phyloP scores from a whole-genome alignment of 2,113 vertebrate species.

The Egretta garzetta region DNA sequence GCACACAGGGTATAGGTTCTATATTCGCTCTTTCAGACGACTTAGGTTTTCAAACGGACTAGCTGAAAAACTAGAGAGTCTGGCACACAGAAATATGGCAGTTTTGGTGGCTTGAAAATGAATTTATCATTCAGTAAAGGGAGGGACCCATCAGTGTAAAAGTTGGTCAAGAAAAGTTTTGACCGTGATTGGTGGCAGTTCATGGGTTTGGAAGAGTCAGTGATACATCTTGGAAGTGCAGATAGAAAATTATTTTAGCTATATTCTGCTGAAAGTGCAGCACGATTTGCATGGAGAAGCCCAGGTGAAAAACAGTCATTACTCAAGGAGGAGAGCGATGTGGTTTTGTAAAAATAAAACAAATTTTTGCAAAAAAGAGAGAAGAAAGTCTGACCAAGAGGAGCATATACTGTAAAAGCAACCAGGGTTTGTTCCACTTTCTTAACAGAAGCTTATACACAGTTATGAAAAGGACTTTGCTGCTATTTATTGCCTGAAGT shows the following conservation, averaged over 20 bases:
- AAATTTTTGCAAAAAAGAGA: not conserved
- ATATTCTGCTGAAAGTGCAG: not conserved
- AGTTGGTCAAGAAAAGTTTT: not conserved
- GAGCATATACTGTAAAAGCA: not conserved
- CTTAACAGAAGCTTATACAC: not conserved
- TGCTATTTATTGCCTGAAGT: conserved; percentile 51
- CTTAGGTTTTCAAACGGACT: not conserved
- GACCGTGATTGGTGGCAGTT: not conserved
- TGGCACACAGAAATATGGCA: not conserved
- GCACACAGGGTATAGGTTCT: not conserved
- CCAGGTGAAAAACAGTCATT: not conserved
- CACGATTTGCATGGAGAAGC: not conserved
- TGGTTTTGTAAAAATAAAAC: not conserved
- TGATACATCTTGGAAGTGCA: not conserved
- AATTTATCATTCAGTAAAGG: not conserved
- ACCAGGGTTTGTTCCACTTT: not conserved
- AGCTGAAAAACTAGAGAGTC: not conserved
- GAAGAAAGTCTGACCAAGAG: not conserved
- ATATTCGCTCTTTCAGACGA: not conserved
- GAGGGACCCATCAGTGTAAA: not conserved
- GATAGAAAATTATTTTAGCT: not conserved
- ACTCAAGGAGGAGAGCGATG: not conserved
- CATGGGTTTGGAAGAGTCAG: not conserved
- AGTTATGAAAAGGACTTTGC: not conserved
- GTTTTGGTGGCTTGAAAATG: not conserved